Percentiles rank a stretch among this genome's conserved stretches.
Conservation (phyloP, 2,888 invertebrate species). For the Drosophila setosimentum region DNA sequence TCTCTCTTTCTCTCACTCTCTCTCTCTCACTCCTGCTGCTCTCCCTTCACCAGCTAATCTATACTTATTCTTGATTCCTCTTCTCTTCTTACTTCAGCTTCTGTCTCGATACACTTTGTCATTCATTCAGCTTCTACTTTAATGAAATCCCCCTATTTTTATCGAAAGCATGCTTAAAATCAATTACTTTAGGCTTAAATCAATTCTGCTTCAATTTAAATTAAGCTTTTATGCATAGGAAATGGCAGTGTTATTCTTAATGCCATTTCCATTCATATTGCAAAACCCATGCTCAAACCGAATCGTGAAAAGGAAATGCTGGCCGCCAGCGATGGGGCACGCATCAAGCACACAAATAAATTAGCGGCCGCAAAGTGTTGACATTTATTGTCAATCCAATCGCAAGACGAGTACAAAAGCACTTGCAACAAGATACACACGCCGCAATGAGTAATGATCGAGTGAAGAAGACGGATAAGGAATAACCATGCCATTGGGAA, state of each 20-base stretch:
- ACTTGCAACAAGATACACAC: conserved; percentile 66
- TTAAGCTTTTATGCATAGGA: neutral
- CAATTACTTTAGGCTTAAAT: neutral
- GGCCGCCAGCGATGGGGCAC: conserved; percentile 57
- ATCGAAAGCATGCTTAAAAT: neutral
- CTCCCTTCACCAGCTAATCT: neutral
- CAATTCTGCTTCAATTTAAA: neutral
- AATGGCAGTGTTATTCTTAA: too few relatives aligned
- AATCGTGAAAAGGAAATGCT: conserved; percentile 16
- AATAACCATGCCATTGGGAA: neutral
- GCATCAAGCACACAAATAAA: conserved; percentile 77
- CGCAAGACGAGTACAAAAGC: conserved; percentile 42
- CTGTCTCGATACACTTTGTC: neutral
- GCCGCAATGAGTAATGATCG: conserved; percentile 41
- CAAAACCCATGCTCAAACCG: neutral
- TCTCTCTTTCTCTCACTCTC: neutral
- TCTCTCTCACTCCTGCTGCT: neutral
- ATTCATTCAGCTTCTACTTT: neutral
- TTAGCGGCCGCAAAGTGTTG: conserved; percentile 80
- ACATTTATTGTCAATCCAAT: conserved; percentile 81
- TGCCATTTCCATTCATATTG: neutral
- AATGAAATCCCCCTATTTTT: neutral
- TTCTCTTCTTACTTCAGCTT: neutral
- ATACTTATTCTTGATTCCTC: neutral
- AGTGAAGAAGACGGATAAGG: conserved; percentile 3